phyloP scores from a whole-genome alignment of 2,888 invertebrate genomes.

The Morinoia aosen region DNA sequence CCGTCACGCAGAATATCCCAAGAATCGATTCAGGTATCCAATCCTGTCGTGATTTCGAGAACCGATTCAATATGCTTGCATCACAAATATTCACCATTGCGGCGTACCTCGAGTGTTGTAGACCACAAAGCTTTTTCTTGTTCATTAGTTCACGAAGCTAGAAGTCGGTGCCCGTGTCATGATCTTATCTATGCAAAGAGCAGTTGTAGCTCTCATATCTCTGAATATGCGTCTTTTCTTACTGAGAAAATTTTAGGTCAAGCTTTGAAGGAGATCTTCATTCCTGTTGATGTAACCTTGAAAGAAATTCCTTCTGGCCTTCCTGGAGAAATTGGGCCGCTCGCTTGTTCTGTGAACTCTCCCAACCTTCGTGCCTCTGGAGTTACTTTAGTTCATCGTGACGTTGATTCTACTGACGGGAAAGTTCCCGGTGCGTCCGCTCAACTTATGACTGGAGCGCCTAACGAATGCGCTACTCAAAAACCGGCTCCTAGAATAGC shows the following conservation, averaged over 20 bases:
- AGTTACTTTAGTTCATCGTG: not conserved
- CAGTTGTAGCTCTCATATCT: not conserved
- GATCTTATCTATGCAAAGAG: slow-evolving; percentile 30
- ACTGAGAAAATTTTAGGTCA: not conserved
- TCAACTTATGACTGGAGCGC: not conserved
- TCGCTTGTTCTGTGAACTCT: not conserved
- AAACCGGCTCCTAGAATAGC: not conserved
- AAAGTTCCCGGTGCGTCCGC: not conserved
- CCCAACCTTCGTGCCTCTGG: not conserved
- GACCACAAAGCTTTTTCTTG: not conserved
- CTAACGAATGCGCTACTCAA: not conserved
- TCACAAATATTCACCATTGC: not conserved
- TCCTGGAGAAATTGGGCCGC: not conserved
- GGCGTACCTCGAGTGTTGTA: not conserved
- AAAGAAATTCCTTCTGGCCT: not conserved
- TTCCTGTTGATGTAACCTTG: not conserved
- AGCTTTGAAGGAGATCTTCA: not conserved
- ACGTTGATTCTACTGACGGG: not conserved
- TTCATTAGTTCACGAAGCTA: not conserved
- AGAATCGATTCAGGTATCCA: not conserved
- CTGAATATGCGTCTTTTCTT: slow-evolving; percentile 16
- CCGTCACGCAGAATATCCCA: not conserved
- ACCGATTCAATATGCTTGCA: not conserved
- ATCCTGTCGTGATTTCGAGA: not conserved
- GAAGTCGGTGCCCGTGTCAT: not conserved